phyloP scores from a whole-genome alignment of 2,888 invertebrate species.

The Polydrusus pterygomalis region DNA sequence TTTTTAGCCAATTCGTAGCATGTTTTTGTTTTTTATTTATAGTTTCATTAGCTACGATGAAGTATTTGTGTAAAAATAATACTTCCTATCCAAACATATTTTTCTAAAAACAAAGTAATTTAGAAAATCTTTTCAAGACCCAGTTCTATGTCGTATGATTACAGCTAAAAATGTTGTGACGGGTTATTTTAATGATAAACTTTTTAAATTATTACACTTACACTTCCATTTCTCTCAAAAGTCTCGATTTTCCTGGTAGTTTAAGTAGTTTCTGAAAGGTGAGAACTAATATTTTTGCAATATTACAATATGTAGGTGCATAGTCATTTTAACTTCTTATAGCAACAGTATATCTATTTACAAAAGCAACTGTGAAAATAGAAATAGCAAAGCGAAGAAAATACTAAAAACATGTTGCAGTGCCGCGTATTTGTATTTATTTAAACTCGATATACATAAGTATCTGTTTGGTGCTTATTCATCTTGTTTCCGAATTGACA shows the following conservation, averaged over 20 bases:
- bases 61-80: conserved; percentile 5
- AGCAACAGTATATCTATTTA: conserved; percentile 6
- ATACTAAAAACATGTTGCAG: no score
- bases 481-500: conserved; percentile 1
- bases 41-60: conserved; percentile 14
- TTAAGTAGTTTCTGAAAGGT: no score
- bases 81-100: conserved; percentile 6
- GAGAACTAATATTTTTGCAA: not conserved
- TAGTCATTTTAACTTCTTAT: conserved; percentile 3
- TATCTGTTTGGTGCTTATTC: not conserved
- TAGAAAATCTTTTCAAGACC: not conserved
- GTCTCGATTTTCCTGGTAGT: no score
- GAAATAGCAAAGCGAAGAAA: conserved; percentile 2
- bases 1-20: conserved; percentile 13
- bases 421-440: conserved; percentile 5
- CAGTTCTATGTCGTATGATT: not conserved
- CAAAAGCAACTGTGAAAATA: conserved; percentile 13
- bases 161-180: not conserved
- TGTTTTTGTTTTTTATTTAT: conserved; percentile 16
- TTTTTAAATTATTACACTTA: no score
- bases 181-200: no score
- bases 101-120: not conserved
- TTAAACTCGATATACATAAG: not conserved
- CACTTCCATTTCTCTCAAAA: no score
- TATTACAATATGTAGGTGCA: not conserved